Conservation (phyloP, 2,113 vertebrate species). For the Cryptoleucopteryx plumbea region DNA sequence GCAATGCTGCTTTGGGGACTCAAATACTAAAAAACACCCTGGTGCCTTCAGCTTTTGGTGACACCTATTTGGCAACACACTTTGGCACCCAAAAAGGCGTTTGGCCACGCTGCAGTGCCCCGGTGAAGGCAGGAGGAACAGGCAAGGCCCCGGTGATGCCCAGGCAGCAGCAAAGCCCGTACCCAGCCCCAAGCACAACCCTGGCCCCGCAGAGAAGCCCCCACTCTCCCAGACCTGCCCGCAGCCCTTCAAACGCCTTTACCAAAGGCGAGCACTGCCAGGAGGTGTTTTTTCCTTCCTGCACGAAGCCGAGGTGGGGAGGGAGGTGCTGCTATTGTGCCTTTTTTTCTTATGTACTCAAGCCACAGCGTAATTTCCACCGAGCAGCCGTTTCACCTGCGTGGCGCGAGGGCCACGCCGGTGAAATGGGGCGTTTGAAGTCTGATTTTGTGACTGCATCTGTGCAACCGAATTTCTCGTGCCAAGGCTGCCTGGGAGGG, state of each 20-base stretch:
- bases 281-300: slow-evolving; percentile 9
- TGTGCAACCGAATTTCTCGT: slow-evolving; percentile 20
- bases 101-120: rapidly evolving
- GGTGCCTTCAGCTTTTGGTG: not conserved
- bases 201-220: rapidly evolving
- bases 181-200: not conserved
- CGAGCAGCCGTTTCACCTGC: not conserved
- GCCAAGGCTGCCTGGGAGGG: not conserved
- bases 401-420: rapidly evolving
- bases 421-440: not conserved
- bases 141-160: rapidly evolving
- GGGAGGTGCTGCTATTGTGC: slow-evolving; percentile 28
- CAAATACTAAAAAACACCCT: not conserved
- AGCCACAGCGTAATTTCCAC: slow-evolving; percentile 43
- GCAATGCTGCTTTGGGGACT: rapidly evolving
- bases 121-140: not conserved
- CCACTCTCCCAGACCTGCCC: not conserved
- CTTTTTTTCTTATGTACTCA: not conserved
- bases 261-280: rapidly evolving
- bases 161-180: not conserved
- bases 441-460: not conserved
- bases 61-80: rapidly evolving
- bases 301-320: not conserved
- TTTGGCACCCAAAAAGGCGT: not conserved
- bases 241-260: not conserved